Conservation (phyloP, 2,888 invertebrate species). For the Scotopteryx bipunctaria region DNA sequence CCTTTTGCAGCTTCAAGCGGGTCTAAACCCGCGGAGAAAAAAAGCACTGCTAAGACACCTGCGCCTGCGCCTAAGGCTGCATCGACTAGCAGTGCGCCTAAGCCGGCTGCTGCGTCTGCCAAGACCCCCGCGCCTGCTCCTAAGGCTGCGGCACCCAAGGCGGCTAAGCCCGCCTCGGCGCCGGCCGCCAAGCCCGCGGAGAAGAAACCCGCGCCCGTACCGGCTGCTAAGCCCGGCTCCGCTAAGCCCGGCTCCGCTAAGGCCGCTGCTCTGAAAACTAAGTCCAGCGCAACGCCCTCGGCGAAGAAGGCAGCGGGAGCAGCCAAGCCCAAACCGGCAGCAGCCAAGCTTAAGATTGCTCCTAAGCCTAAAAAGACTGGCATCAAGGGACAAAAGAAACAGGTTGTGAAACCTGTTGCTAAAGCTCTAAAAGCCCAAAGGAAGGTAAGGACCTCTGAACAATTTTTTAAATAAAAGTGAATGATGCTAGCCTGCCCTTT, state of each 20-base stretch:
- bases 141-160: slow-evolving; percentile 73
- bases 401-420: slow-evolving; percentile 81
- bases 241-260: slow-evolving; percentile 82
- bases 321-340: slow-evolving; percentile 76
- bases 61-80: slow-evolving; percentile 75
- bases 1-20: slow-evolving; percentile 60
- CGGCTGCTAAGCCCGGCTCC: slow-evolving; percentile 77
- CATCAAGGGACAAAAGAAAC: slow-evolving; percentile 81
- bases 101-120: slow-evolving; percentile 68
- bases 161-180: slow-evolving; percentile 75
- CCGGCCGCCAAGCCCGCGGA: slow-evolving; percentile 75
- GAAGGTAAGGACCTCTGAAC: too few species aligned
- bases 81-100: slow-evolving; percentile 56
- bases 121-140: slow-evolving; percentile 75
- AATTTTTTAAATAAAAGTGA: not conserved
- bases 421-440: slow-evolving; percentile 94
- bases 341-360: slow-evolving; percentile 76
- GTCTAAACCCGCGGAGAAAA: slow-evolving; percentile 76
- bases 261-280: slow-evolving; percentile 75
- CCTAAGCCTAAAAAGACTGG: slow-evolving; percentile 83
- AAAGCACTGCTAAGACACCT: slow-evolving; percentile 71
- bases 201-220: slow-evolving; percentile 67
- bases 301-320: slow-evolving; percentile 79
- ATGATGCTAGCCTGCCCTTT: not conserved
- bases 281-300: slow-evolving; percentile 79